phyloP scores from a whole-genome alignment of 2,888 invertebrate genomes.

The Pachliopta kotzebuea region DNA sequence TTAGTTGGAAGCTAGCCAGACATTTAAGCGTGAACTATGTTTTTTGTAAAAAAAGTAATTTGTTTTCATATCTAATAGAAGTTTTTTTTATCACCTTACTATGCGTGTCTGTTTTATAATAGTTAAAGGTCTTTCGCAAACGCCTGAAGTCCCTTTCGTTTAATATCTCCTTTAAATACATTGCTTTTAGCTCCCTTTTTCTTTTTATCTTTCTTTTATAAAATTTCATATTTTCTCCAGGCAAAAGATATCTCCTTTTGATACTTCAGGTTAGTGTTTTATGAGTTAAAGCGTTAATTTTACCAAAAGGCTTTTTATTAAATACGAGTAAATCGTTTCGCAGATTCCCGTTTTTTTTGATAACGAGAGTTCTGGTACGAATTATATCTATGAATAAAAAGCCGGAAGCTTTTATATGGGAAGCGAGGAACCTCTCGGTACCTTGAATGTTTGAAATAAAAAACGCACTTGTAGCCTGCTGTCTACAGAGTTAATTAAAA shows the following conservation, averaged over 20 bases:
- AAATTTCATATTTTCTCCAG: too few relatives aligned
- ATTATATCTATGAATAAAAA: conserved; percentile 25
- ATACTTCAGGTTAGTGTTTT: not conserved
- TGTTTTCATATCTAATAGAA: not conserved
- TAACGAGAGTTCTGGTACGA: conserved; percentile 15
- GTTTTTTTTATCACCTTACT: not conserved
- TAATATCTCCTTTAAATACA: too few relatives aligned
- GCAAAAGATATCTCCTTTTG: not conserved
- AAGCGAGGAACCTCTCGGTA: conserved; percentile 17
- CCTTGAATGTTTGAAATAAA: conserved; percentile 14
- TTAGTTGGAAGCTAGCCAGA: not conserved
- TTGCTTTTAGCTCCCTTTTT: too few relatives aligned
- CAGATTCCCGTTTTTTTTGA: conserved; percentile 9
- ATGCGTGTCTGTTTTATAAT: too few relatives aligned
- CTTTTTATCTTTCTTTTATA: too few relatives aligned
- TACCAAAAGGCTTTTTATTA: conserved; percentile 6
- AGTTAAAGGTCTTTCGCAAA: too few relatives aligned
- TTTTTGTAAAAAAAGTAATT: not conserved
- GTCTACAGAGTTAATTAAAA: conserved; percentile 4
- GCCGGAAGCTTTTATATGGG: conserved; percentile 13
- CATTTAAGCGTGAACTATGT: not conserved
- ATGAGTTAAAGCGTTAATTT: not conserved
- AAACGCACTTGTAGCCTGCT: not conserved
- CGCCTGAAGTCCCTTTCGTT: too few relatives aligned
- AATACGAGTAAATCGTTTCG: conserved; percentile 7